phyloP scores from a whole-genome alignment of 2,113 vertebrate species.

The Lucifuga dentata region DNA sequence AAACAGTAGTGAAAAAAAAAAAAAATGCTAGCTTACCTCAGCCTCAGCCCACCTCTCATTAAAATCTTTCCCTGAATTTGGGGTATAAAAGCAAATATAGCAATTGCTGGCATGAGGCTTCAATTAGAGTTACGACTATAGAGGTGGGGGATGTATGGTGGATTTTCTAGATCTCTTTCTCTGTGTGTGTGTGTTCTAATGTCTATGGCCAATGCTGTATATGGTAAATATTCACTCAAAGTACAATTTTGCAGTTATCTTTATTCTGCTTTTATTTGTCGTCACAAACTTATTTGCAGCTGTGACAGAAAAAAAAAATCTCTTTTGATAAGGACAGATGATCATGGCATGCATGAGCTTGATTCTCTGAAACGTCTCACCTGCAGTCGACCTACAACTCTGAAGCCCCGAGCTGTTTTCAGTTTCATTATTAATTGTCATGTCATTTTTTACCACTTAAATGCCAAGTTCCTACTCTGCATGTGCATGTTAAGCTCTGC shows the following conservation, averaged over 20 bases:
- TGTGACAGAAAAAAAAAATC: constrained; percentile 13
- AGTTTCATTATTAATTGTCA: constrained; percentile 6
- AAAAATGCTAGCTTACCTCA: constrained; percentile 47
- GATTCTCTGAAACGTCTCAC: constrained; percentile 24
- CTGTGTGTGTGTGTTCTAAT: constrained; percentile 6
- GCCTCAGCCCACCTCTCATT: constrained; percentile 64
- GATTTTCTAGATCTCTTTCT: constrained; percentile 40
- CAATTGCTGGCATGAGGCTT: constrained; percentile 74
- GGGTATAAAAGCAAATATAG: constrained; percentile 75
- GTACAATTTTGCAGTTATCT: constrained; percentile 16
- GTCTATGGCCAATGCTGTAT: not conserved
- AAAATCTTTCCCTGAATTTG: constrained; percentile 78
- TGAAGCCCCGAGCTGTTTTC: constrained; percentile 6
- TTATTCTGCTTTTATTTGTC: constrained; percentile 11
- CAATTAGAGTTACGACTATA: constrained; percentile 62
- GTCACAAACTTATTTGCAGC: constrained; percentile 4
- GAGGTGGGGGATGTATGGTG: constrained; percentile 36
- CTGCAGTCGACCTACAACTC: constrained; percentile 6
- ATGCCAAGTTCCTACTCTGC: not conserved
- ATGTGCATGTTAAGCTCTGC: constrained; percentile 18
- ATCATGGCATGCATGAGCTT: constrained; percentile 37
- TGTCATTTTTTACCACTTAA: not conserved
- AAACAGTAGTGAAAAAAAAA: constrained; percentile 61
- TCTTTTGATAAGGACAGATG: not conserved
- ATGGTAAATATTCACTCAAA: not conserved